These are phyloP conservation scores for Digitonthophagus gazella DNA, from an alignment of 2,888 invertebrate species.

Conservation along the genomic window DNA sequence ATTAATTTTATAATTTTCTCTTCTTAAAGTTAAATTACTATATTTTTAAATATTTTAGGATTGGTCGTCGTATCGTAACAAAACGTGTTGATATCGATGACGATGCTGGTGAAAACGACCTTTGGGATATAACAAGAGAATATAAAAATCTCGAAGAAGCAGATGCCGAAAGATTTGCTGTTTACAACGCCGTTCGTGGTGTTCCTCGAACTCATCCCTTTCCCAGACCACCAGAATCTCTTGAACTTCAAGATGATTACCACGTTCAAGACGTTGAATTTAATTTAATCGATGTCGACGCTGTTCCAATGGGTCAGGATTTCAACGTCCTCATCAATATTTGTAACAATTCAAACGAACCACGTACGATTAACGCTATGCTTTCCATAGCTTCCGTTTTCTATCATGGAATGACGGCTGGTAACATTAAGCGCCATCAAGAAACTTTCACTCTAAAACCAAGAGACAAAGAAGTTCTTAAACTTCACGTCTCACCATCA, in stretches of 20 bases:
- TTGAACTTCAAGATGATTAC: slow-evolving; percentile 57
- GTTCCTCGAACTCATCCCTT: slow-evolving; percentile 58
- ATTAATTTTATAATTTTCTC: background rate
- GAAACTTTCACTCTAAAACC: slow-evolving; percentile 62
- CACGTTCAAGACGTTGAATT: slow-evolving; percentile 63
- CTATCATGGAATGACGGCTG: slow-evolving; percentile 67
- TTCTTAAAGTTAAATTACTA: no score
- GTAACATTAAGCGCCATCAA: slow-evolving; percentile 61
- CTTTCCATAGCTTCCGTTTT: slow-evolving; percentile 65
- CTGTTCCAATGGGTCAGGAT: slow-evolving; percentile 63
- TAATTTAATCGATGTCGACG: slow-evolving; percentile 65
- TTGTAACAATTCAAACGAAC: slow-evolving; percentile 56
- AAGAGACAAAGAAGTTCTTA: slow-evolving; percentile 62
- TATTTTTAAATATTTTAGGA: slow-evolving; percentile 49
- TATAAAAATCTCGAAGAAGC: slow-evolving; percentile 66
- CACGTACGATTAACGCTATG: slow-evolving; percentile 62
- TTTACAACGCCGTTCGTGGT: slow-evolving; percentile 66
- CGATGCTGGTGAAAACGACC: slow-evolving; percentile 63
- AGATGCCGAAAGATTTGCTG: slow-evolving; percentile 63
- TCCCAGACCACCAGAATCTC: no score
- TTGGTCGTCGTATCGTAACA: slow-evolving; percentile 67
- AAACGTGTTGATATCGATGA: slow-evolving; percentile 63
- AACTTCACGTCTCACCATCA: slow-evolving; percentile 61
- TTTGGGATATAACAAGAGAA: slow-evolving; percentile 63
- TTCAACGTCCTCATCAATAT: slow-evolving; percentile 67